Evolutionary conservation across 2,888 invertebrate species (phyloP).

Genomic region (Cryptops parisi): DNA sequence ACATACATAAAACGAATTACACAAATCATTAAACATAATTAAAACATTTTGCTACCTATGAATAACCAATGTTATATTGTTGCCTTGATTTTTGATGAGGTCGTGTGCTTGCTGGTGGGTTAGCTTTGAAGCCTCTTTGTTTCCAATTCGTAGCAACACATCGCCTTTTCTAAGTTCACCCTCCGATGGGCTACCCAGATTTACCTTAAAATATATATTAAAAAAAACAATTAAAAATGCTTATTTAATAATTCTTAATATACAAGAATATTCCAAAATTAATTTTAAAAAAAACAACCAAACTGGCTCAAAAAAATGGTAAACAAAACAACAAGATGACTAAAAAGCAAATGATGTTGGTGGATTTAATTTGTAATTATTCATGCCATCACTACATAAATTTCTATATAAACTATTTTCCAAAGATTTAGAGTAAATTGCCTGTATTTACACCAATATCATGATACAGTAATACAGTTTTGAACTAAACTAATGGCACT

Average conservation of each 20-base stretch:
- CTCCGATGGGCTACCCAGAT: constrained; percentile 68
- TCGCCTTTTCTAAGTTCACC: constrained; percentile 76
- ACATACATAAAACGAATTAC: too few relatives aligned
- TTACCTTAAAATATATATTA: constrained; percentile 49
- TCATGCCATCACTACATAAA: too few relatives aligned
- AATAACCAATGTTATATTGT: constrained; percentile 61
- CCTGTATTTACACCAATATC: too few relatives aligned
- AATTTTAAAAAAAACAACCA: background rate
- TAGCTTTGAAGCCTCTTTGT: constrained; percentile 72
- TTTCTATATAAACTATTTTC: too few relatives aligned
- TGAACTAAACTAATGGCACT: too few relatives aligned
- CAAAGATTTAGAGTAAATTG: too few relatives aligned
- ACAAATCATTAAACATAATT: too few relatives aligned
- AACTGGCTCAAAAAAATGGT: background rate
- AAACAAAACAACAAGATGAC: background rate
- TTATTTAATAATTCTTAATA: background rate
- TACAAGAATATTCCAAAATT: background rate
- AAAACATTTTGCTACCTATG: constrained; percentile 57
- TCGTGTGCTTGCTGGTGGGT: constrained; percentile 84
- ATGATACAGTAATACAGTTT: too few relatives aligned
- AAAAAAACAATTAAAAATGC: background rate
- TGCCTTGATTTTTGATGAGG: constrained; percentile 65
- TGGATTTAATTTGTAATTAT: too few relatives aligned
- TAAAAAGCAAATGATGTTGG: background rate
- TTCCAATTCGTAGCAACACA: constrained; percentile 75